A percentile compares a stretch with the other conserved stretches of the same genome.
phyloP scores from a whole-genome alignment of 2,797 vertebrate species.

The Spondyliosoma cantharus region DNA sequence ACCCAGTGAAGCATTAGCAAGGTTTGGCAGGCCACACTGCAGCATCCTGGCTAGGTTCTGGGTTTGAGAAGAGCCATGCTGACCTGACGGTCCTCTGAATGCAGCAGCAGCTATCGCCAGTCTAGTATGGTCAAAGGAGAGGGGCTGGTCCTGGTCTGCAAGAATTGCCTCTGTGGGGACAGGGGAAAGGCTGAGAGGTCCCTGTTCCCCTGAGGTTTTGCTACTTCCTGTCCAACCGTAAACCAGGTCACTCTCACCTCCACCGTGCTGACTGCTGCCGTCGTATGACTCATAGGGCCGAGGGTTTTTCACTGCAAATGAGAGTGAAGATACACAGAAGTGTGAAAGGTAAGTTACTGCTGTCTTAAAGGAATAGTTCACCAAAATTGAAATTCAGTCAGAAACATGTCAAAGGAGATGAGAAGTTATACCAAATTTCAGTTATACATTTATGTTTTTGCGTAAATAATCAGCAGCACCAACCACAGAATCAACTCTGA shows the following conservation, averaged over 20 bases:
- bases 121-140: slow-evolving; percentile 77
- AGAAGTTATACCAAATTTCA: too few relatives aligned
- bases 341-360: neutral
- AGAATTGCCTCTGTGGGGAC: slow-evolving; percentile 3
- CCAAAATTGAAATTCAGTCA: neutral
- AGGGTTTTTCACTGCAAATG: slow-evolving; percentile 64
- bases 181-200: neutral
- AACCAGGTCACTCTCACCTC: slow-evolving; percentile 7
- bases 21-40: slow-evolving; percentile 81
- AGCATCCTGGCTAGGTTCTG: slow-evolving; percentile 73
- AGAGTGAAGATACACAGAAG: slow-evolving; percentile 10
- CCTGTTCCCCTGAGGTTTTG: slow-evolving; percentile 13
- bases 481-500: too few relatives aligned
- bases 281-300: slow-evolving; percentile 30
- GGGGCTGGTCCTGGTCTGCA: slow-evolving; percentile 80
- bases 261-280: neutral
- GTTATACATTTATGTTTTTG: too few relatives aligned
- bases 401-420: too few relatives aligned
- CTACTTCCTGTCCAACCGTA: slow-evolving; percentile 17
- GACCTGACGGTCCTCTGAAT: slow-evolving; percentile 58
- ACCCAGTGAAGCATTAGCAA: slow-evolving; percentile 56
- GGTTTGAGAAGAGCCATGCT: slow-evolving; percentile 49
- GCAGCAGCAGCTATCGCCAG: slow-evolving; percentile 79
- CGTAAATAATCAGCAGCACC: too few relatives aligned
- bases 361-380: neutral